A percentile compares a stretch with the other conserved stretches of the same genome.
phyloP scores from a whole-genome alignment of 2,797 vertebrate species.

The Esox lucius region DNA sequence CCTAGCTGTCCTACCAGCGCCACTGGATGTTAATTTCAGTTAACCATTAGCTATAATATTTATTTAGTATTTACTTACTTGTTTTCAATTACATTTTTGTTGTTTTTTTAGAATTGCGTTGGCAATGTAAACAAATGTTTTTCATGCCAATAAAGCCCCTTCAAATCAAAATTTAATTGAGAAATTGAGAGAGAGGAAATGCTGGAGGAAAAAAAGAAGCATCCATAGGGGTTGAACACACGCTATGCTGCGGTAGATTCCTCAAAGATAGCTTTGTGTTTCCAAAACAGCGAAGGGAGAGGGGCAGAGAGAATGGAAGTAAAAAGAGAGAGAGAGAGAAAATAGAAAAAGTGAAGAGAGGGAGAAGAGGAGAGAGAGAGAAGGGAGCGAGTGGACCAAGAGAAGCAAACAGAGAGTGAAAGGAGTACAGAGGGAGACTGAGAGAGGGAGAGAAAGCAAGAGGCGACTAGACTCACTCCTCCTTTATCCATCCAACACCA shows the following conservation, averaged over 20 bases:
- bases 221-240: slow-evolving; percentile 73
- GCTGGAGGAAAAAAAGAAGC: slow-evolving; percentile 62
- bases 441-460: not conserved
- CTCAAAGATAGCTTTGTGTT: slow-evolving; percentile 75
- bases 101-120: too few species aligned
- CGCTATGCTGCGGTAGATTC: slow-evolving; percentile 67
- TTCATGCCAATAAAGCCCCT: too few species aligned
- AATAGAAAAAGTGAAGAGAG: too few species aligned
- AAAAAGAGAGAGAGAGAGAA: slow-evolving; percentile 5
- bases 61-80: too few species aligned
- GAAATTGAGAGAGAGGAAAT: slow-evolving; percentile 7
- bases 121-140: too few species aligned
- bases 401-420: slow-evolving; percentile 36
- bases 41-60: too few species aligned
- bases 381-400: not conserved
- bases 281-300: slow-evolving; percentile 56
- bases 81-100: too few species aligned
- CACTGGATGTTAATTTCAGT: too few species aligned
- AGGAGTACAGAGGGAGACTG: not conserved
- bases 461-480: not conserved
- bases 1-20: too few species aligned
- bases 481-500: slow-evolving; percentile 63
- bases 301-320: slow-evolving; percentile 28
- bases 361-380: not conserved
- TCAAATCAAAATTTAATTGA: too few species aligned